Base-by-base conservation (phyloP, 2,797 vertebrate genomes). In the Psittacula echo region DNA sequence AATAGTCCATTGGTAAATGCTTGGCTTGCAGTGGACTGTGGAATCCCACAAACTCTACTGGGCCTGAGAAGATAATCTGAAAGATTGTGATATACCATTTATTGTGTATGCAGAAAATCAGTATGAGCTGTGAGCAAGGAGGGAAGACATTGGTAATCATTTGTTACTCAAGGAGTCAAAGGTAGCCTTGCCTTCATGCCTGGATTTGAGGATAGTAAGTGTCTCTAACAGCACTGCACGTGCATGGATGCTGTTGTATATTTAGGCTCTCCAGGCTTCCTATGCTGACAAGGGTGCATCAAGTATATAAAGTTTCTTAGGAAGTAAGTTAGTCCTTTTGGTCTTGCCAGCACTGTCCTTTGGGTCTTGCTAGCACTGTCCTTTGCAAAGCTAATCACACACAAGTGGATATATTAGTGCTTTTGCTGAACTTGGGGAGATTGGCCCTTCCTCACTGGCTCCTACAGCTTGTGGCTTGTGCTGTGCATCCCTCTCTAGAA, bases 201-300 rank as follows among this genome's bases (percentile, higher is more conserved):
- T 88, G 39, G 53, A 34, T 68, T 30, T 53, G 58, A 50, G 61
- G 72, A 19, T 16, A 75, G 17, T 13, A 17, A 34, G 30, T 60
- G 34, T 47, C 66, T 71, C 37, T 44, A 39, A 71, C 60, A 89
- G 42, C 34, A 12, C 30, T 3, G 30, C 18, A 39, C 24, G 10
- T 6, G 4, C 41, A 62, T 0, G 1, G 29, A 23, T 23, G 30
- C 37, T 71, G 37, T 22, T 12, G 15, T n/a, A 11, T 20, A 5
- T 70, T 85, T 27, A 26, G n/a, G n/a, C 20, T 92, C 32, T 50
- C 24, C 34, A 48, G 29, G 2, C 18, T 71, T 42, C n/a, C 56
- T 23, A 3, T 39, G 45, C 45, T 37, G 56, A 10, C 47, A 54
- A 42, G 42, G 47, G 51, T 85, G n/a, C 34, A 24, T 20, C 11